phyloP scores from a whole-genome alignment of 2,113 vertebrate genomes.

The Apus apus region DNA sequence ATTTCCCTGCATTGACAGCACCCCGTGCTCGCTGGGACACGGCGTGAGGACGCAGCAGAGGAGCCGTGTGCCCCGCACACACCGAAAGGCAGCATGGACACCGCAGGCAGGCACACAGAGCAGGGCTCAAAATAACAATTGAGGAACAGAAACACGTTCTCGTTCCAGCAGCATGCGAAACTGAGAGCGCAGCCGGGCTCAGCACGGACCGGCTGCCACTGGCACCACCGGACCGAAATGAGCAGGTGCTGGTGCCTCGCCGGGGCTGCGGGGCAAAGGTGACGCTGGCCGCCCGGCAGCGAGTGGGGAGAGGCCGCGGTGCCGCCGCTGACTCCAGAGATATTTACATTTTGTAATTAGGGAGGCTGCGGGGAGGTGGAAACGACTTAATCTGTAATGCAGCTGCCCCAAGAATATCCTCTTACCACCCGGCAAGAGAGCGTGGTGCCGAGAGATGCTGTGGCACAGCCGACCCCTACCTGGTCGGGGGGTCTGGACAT shows the following conservation, averaged over 20 bases:
- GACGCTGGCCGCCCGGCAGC: neutral
- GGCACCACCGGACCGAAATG: slow-evolving; percentile 13
- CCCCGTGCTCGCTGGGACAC: neutral
- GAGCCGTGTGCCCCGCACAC: rapidly evolving
- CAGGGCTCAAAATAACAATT: neutral
- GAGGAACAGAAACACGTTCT: slow-evolving; percentile 56
- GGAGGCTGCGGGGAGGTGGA: slow-evolving; percentile 17
- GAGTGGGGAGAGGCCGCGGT: neutral
- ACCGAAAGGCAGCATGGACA: neutral
- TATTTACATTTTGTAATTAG: slow-evolving; percentile 19
- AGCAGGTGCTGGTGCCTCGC: slow-evolving; percentile 43
- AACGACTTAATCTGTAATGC: neutral
- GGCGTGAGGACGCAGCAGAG: neutral
- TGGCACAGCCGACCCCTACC: rapidly evolving
- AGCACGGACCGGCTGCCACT: neutral
- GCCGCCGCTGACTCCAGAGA: neutral
- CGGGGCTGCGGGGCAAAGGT: neutral
- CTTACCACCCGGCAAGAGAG: neutral
- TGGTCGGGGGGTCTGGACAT: rapidly evolving
- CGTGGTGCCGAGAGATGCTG: rapidly evolving
- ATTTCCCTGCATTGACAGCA: neutral
- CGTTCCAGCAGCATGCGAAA: neutral
- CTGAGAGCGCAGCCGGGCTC: neutral
- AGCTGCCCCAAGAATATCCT: slow-evolving; percentile 30
- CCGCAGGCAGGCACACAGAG: neutral